Evolutionary conservation across 2,797 vertebrate genomes (phyloP), one percentile per base, ranked within the genome.

Genomic region (Buphagus erythrorhynchus): DNA sequence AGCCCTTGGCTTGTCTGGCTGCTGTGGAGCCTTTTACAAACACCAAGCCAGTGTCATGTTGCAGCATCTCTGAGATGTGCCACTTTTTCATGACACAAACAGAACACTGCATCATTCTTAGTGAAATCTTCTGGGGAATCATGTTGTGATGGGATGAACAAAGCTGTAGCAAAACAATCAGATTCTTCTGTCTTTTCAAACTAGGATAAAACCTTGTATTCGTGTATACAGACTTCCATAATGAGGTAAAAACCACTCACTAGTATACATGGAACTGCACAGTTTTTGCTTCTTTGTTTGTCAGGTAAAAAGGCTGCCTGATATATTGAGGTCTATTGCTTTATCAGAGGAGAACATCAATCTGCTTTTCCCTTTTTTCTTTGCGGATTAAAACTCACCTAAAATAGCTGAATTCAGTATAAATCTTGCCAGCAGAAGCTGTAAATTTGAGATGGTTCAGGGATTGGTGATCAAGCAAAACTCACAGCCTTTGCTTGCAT

Each of bases 51-150:
- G 33, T 28, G 51, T 69, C 48, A 16, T 19, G 46, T 79, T 86
- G 58, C 63, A 88, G 31, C 28, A 19, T 69, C 77, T 78, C 58
- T 40, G 49, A 81, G 63, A 72, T 21, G 35, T 55, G 77, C 40
- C 52, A 66, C 40, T 89, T 71, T 91, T 87, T 85, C 43, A 35
- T 31, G 74, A 55, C 51, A 81, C 58, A 81, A 92, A 84, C 40
- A 80, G 58, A 78, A 68, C 33, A 78, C 69, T 15, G 36, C 48
- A 69, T 73, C 38, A 5, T 62, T 73, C 59, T 66, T 28, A 52
- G 51, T 33, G 71, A 92, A 82, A 55, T n/a, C 43, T 84, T 62
- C 74, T 62, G 80, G 55, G 73, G 67, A 86, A 55, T 91, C 16
- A 7, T 19, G 19, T 42, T 86, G 63, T n/a, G 67, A 73, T 74